Percentiles rank a stretch among this genome's conserved stretches.
Evolutionary conservation across 2,797 vertebrate species (phyloP).

Genomic region (Onychomys leucogaster): DNA sequence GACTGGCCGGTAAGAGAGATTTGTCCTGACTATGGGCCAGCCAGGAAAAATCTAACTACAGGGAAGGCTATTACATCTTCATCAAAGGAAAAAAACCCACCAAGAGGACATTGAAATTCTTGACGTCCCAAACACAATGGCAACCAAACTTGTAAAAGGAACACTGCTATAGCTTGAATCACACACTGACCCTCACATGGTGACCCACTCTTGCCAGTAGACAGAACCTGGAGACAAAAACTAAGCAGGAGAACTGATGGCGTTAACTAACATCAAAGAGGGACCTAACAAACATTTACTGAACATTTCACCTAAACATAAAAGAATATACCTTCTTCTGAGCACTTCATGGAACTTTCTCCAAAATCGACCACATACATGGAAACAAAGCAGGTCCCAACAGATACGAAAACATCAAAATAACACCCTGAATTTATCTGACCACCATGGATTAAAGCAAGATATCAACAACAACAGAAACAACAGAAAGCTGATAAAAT

Average conservation of each 20-base stretch:
- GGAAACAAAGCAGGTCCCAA: neutral
- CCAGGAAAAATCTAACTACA: too few relatives aligned
- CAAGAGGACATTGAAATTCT: neutral
- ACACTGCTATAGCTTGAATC: neutral
- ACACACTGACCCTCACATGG: neutral
- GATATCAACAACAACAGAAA: neutral
- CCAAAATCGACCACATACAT: neutral
- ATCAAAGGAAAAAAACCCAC: neutral
- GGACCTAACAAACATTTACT: neutral
- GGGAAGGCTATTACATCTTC: neutral
- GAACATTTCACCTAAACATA: neutral
- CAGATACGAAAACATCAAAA: neutral
- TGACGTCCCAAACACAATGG: neutral
- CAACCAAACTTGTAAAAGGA: neutral
- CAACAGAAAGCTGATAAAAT: neutral
- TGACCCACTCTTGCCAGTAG: neutral
- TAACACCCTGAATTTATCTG: neutral
- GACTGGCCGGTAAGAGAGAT: too few relatives aligned
- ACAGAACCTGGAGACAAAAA: neutral
- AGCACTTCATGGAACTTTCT: neutral
- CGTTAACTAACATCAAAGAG: neutral
- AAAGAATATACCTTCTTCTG: neutral
- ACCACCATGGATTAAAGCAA: neutral
- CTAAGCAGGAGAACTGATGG: neutral
- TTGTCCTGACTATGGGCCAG: too few relatives aligned